Evolutionary conservation across 2,113 vertebrate genomes (phyloP).

Genomic region (Silurus asotus): DNA sequence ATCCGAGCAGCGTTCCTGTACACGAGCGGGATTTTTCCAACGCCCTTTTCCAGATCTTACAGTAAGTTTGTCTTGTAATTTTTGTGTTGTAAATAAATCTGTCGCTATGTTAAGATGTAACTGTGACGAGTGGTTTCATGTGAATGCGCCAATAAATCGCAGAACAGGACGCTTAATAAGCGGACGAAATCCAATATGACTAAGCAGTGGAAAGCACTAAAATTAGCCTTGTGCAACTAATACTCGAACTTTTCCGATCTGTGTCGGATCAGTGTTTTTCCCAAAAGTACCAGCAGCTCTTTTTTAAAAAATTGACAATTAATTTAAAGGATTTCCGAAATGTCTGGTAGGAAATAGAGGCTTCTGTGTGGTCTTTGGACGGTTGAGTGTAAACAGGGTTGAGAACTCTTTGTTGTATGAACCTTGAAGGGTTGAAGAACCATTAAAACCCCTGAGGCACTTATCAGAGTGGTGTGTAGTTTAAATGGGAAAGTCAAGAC

Average conservation of each 20-base stretch:
- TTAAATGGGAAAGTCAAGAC: not conserved
- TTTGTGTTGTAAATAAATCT: not conserved
- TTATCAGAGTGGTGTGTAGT: not conserved
- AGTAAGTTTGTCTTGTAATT: not conserved
- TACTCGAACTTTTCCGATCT: slow-evolving; percentile 1
- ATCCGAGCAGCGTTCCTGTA: not conserved
- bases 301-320: not conserved
- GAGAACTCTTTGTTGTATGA: not conserved
- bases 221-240: slow-evolving; percentile 26
- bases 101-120: not conserved
- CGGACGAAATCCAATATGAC: not conserved
- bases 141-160: not conserved
- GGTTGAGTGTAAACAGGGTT: not conserved
- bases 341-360: not conserved
- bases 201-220: not conserved
- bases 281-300: slow-evolving; percentile 15
- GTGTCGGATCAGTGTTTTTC: not conserved
- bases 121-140: not conserved
- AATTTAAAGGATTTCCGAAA: not conserved
- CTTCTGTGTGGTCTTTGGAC: not conserved
- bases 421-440: not conserved
- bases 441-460: not conserved
- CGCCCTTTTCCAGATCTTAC: not conserved
- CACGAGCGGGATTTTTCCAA: not conserved
- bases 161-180: not conserved